Base-by-base conservation (phyloP, 30 jellyfish, hydroid and myxozoan species). In the Aurelia sp. region DNA sequence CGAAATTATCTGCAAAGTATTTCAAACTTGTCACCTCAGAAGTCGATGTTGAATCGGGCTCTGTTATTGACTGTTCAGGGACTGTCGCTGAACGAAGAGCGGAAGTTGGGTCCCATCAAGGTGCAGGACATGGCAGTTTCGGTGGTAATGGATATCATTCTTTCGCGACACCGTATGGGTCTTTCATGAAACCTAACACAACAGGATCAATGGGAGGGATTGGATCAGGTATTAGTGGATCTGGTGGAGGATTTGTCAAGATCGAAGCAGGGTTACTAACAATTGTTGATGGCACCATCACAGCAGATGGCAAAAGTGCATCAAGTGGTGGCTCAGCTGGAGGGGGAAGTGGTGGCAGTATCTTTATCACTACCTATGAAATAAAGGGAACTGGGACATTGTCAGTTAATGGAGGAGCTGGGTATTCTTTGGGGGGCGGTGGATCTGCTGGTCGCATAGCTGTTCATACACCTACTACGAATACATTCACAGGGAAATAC, bases 341-440 rank as follows among this genome's bases (percentile, higher is more conserved):
- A 11, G 93, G 93, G 19, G 93, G 93, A 17, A 84, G 93, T 73
- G 93, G 93, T 0, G 93, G 93, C 52, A 84, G 93, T 48, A 74
- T 84, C 19, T 73, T 73, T 22, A 63, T 84, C 1, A 62, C 61
- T 19, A 68, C 87, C 11, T 73, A 71, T 18, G 87, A 84, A 73
- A 57, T 84, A 22, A 74, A 73, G 30, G 93, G 93, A 16, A 84
- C 74, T 3, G 93, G 93, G 27, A 15, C 23, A 15, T 55, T 84
- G 60, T 33, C 83, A 15, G 93, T 84, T 4, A 84, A 73, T 19
- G 93, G 93, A 35, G 93, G 93, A 11, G 73, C 48, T 23, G 93
- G 93, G 35, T 74, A 84, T 73, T 22, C 73, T 1, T 7, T 6
- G 0, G 93, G 93, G 11, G 93, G 93, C 3, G 93, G 93, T 10